phyloP scores from a whole-genome alignment of 2,797 vertebrate species.

The Sylvia borin region DNA sequence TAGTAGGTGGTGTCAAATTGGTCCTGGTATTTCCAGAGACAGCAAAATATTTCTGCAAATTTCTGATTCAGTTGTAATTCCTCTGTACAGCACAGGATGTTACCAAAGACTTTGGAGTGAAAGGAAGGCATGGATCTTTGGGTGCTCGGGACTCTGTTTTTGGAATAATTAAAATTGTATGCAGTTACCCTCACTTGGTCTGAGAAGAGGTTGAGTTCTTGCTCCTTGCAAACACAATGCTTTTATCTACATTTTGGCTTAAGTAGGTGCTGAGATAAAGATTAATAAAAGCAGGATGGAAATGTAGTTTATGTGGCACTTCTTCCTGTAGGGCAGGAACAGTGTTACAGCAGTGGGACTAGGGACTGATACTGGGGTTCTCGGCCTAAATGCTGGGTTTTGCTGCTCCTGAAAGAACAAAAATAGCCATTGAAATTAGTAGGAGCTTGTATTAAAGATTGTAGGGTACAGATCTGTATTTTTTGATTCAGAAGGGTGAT shows the following conservation, averaged over 20 bases:
- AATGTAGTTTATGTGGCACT: not conserved
- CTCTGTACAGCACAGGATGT: not conserved
- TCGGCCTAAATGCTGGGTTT: not conserved
- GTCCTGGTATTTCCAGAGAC: not conserved
- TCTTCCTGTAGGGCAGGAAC: not conserved
- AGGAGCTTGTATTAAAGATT: not conserved
- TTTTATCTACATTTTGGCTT: slow-evolving; percentile 26
- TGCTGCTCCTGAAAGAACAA: not conserved
- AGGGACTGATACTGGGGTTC: not conserved
- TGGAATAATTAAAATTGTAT: not conserved
- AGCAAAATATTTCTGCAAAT: not conserved
- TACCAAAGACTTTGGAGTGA: not conserved
- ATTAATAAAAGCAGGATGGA: slow-evolving; percentile 23
- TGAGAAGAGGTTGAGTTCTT: slow-evolving; percentile 15
- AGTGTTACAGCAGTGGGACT: not conserved
- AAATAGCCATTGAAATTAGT: not conserved
- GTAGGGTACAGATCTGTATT: not conserved
- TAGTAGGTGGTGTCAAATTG: not conserved
- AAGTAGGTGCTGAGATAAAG: slow-evolving; percentile 55
- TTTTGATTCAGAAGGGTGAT: not conserved
- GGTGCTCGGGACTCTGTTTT: not conserved
- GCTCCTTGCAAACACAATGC: not conserved
- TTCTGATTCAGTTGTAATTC: not conserved
- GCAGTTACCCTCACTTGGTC: not conserved
- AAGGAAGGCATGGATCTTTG: not conserved